These are phyloP conservation scores for Saccostrea glomerata DNA, from an alignment of 1,140 invertebrate genomes.

Conservation along the genomic window DNA sequence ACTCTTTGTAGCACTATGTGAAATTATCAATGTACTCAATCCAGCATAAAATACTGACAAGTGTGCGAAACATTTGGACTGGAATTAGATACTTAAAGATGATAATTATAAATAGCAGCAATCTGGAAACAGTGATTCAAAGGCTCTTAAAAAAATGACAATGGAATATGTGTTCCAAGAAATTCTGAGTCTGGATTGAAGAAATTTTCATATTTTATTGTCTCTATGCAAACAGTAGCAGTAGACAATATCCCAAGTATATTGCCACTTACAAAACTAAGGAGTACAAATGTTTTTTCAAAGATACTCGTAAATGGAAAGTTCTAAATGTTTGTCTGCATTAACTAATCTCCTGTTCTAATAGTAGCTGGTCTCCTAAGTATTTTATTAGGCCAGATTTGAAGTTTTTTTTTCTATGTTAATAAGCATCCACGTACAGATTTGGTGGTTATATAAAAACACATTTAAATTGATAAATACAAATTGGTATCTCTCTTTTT, in stretches of 20 bases:
- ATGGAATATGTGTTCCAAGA: conserved; percentile 50
- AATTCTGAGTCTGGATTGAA: conserved; percentile 49
- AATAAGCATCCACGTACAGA: too few relatives aligned
- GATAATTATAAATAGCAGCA: background rate
- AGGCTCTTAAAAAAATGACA: conserved; percentile 45
- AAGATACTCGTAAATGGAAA: too few relatives aligned
- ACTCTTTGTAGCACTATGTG: conserved; percentile 42
- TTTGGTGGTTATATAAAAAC: too few relatives aligned
- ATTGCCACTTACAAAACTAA: too few relatives aligned
- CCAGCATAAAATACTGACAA: conserved; percentile 39
- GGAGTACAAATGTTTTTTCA: too few relatives aligned
- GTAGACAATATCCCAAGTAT: conserved; percentile 16
- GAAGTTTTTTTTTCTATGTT: too few relatives aligned
- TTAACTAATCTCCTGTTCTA: too few relatives aligned
- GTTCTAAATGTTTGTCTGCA: too few relatives aligned
- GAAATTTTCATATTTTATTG: conserved; percentile 3
- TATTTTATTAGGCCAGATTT: too few relatives aligned
- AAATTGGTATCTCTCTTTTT: too few relatives aligned
- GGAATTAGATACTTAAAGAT: background rate
- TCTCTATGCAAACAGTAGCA: conserved; percentile 45
- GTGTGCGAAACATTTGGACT: conserved; percentile 47
- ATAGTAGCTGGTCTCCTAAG: too few relatives aligned
- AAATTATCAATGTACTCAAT: conserved; percentile 51
- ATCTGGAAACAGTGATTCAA: conserved; percentile 47
- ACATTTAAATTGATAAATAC: too few relatives aligned